Percentiles rank a stretch among this genome's conserved stretches.
Evolutionary conservation across 2,888 invertebrate genomes (phyloP).

Genomic region (Nephrotoma appendiculata): DNA sequence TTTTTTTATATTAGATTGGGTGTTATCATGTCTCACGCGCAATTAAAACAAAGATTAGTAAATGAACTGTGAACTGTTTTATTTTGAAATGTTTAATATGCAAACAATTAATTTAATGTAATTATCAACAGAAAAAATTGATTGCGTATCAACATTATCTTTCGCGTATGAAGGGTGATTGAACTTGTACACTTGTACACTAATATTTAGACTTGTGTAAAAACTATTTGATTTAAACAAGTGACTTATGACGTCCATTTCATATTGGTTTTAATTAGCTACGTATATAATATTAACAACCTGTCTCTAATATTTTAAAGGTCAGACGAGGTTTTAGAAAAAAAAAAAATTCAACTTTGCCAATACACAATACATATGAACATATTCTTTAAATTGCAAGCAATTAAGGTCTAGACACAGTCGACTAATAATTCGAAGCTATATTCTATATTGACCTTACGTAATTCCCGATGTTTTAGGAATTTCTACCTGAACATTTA

Average conservation of each 20-base stretch:
- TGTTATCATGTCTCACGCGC: background rate
- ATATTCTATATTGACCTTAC: background rate
- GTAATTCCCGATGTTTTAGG: background rate
- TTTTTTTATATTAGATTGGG: background rate
- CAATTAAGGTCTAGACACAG: background rate
- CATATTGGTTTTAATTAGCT: background rate
- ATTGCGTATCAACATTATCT: background rate
- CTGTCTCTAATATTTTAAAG: background rate
- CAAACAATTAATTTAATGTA: background rate
- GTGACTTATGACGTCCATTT: background rate
- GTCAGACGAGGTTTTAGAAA: background rate
- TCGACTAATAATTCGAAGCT: too few relatives aligned
- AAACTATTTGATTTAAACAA: background rate
- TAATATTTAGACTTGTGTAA: background rate
- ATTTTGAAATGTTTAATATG: background rate
- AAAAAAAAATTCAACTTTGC: background rate
- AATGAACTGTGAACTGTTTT: background rate
- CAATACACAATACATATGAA: too few relatives aligned
- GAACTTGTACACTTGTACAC: background rate
- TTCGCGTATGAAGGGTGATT: background rate
- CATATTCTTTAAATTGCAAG: background rate
- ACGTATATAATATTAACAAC: background rate
- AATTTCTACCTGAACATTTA: background rate
- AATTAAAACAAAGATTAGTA: background rate
- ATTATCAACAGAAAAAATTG: background rate